A percentile compares a stretch with the other conserved stretches of the same genome.
Conservation (phyloP, 2,113 vertebrate genomes). For the Seriola rivoliana region DNA sequence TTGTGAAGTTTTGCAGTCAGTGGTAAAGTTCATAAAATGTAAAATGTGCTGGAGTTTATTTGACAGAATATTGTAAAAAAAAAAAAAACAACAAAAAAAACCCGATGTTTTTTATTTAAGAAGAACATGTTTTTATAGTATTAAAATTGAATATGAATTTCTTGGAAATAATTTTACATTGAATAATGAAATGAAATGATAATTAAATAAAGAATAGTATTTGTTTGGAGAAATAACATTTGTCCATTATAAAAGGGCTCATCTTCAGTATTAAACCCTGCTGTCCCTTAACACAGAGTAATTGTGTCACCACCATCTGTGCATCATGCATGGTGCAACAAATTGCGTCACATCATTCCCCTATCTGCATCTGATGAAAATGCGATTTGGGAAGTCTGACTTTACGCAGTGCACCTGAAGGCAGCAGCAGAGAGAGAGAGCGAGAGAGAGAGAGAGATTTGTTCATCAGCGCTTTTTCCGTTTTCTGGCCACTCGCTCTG, state of each 20-base stretch:
- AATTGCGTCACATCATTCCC: constrained; percentile 27
- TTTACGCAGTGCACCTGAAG: constrained; percentile 65
- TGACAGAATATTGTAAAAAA: too few species aligned
- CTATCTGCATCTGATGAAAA: background rate
- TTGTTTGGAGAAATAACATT: background rate
- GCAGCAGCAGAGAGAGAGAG: constrained; percentile 47
- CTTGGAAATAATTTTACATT: too few species aligned
- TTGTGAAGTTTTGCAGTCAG: too few species aligned
- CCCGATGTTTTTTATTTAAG: too few species aligned
- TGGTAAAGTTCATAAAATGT: too few species aligned
- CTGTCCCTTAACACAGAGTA: background rate
- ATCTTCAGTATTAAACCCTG: background rate
- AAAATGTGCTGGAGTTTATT: too few species aligned
- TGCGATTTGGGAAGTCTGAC: background rate
- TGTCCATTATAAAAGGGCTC: background rate
- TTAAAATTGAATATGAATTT: too few species aligned
- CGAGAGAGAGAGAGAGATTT: constrained; percentile 47
- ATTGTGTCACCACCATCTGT: constrained; percentile 46
- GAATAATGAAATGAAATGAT: too few species aligned
- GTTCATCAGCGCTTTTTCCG: constrained; percentile 57
- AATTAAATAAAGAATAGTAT: too few species aligned
- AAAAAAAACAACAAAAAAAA: too few species aligned
- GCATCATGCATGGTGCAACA: constrained; percentile 12
- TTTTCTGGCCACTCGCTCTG: constrained; percentile 57
- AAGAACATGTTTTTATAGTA: too few species aligned